A percentile compares a stretch with the other conserved stretches of the same genome.
These are phyloP conservation scores for Eueides isabella DNA, from an alignment of 1,140 invertebrate species.

Conservation along the genomic window DNA sequence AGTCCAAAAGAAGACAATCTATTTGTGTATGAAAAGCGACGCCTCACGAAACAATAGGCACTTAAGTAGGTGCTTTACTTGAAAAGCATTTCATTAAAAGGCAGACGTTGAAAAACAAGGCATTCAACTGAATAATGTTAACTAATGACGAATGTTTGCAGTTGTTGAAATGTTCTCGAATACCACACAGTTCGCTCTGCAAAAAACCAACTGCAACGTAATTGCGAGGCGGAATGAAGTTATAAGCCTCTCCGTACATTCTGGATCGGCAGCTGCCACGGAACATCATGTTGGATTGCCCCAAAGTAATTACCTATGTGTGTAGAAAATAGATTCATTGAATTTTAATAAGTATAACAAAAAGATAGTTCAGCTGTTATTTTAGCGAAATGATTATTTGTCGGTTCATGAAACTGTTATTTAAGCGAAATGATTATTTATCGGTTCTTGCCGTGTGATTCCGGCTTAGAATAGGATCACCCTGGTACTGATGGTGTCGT, in stretches of 20 bases:
- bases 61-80: conserved; percentile 51
- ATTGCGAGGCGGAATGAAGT: conserved; percentile 64
- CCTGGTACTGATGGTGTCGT: no score
- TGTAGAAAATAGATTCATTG: background rate
- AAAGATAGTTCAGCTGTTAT: background rate
- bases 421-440: no score
- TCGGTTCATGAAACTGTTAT: no score
- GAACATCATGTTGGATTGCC: conserved; percentile 22
- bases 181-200: conserved; percentile 47
- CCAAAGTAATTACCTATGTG: background rate
- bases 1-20: conserved; percentile 36
- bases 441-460: no score
- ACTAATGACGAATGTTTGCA: conserved; percentile 73
- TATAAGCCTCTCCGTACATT: conserved; percentile 55
- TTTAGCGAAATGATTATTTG: background rate
- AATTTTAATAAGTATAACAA: conserved; percentile 14
- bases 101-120: conserved; percentile 65
- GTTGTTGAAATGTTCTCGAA: conserved; percentile 63
- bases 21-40: conserved; percentile 43
- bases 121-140: conserved; percentile 66
- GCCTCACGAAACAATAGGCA: conserved; percentile 49
- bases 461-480: no score
- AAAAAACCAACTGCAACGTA: conserved; percentile 64
- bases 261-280: conserved; percentile 32
- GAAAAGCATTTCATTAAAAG: conserved; percentile 61